These are phyloP conservation scores for Varanus komodoensis DNA, from an alignment of 2,113 vertebrate species.

Conservation along the genomic window DNA sequence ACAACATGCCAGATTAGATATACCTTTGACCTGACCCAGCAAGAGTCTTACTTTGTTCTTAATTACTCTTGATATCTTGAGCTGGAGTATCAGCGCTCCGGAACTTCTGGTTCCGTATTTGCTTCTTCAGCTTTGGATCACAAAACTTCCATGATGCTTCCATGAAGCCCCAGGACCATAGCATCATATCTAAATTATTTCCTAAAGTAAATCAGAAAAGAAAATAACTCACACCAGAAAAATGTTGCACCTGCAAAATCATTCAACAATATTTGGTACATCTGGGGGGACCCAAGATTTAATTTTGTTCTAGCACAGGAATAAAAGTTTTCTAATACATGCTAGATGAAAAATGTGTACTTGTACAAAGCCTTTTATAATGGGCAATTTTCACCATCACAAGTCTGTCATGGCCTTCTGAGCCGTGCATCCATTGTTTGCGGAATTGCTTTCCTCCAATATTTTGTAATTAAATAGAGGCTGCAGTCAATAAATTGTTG, in stretches of 20 bases:
- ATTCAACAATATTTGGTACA: not conserved
- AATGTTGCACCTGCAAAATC: not conserved
- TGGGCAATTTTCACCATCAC: not conserved
- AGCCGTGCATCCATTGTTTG: not conserved
- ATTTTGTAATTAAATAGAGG: not conserved
- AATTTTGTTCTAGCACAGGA: not conserved
- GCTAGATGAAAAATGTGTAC: not conserved
- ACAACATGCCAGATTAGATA: not conserved
- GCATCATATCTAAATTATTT: not conserved
- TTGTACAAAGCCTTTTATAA: not conserved
- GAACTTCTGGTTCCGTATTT: not conserved
- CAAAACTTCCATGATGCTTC: not conserved
- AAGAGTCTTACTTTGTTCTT: not conserved
- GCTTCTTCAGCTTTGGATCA: constrained; percentile 23
- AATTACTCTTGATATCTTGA: not conserved
- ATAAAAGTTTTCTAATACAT: too few relatives aligned
- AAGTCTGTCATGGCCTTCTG: not conserved
- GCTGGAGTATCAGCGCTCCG: not conserved
- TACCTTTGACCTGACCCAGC: too few relatives aligned
- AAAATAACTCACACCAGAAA: too few relatives aligned
- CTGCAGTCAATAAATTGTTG: not conserved
- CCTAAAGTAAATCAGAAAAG: not conserved
- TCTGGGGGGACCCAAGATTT: not conserved
- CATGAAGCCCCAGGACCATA: not conserved
- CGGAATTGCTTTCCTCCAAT: not conserved